Conservation (phyloP, 2,113 vertebrate species). For the Poicephalus meyeri region DNA sequence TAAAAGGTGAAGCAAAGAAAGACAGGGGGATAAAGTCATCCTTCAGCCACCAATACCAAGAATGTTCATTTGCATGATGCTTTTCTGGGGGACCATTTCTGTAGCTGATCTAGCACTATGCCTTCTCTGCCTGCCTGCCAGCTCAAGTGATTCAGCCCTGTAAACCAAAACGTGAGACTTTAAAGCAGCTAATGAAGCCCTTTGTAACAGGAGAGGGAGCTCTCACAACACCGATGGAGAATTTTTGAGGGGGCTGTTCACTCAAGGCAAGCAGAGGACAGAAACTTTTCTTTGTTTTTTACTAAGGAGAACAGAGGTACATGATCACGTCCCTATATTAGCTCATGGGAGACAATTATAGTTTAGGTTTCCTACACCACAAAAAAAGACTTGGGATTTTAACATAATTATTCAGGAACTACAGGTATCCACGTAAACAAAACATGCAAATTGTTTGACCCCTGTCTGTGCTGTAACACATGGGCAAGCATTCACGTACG, state of each 20-base stretch:
- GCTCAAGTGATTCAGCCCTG: not conserved
- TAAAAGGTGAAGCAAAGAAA: not conserved
- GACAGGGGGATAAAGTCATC: not conserved
- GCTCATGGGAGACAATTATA: not conserved
- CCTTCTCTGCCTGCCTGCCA: not conserved
- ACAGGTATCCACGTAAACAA: not conserved
- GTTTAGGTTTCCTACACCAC: not conserved
- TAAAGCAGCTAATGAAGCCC: not conserved
- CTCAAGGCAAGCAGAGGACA: not conserved
- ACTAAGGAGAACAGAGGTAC: not conserved
- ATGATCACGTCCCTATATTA: not conserved
- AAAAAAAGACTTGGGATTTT: not conserved
- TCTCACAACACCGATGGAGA: not conserved
- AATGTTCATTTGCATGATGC: not conserved
- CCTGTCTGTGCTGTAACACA: not conserved
- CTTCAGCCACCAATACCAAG: not conserved
- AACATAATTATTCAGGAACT: not conserved
- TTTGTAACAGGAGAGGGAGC: constrained; percentile 51
- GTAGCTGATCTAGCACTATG: not conserved
- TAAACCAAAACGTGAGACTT: not conserved
- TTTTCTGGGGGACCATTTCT: not conserved
- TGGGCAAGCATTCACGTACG: not conserved
- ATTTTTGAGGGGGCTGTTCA: not conserved
- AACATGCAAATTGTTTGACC: not conserved
- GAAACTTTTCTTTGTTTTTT: not conserved